A percentile compares a stretch with the other conserved stretches of the same genome.
phyloP scores from a whole-genome alignment of 2,113 vertebrate genomes.

The Cochlearius cochlearius region DNA sequence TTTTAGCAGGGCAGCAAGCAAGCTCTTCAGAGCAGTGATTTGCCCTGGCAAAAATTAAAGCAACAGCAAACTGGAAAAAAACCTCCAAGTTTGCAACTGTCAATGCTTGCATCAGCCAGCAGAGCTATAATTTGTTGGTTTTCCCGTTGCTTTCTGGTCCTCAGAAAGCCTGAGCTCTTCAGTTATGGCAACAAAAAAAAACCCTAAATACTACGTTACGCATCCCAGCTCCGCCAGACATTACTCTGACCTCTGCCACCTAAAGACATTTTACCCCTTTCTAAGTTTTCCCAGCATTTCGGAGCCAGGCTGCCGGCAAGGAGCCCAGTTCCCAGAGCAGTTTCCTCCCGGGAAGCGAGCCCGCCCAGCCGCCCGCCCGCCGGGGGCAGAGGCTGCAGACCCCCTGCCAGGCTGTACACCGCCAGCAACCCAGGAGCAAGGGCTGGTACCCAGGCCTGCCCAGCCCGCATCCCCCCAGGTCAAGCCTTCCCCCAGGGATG shows the following conservation, averaged over 20 bases:
- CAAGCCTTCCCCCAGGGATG: not conserved
- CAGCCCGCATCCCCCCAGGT: rapidly evolving
- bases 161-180: not conserved
- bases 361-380: rapidly evolving
- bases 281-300: not conserved
- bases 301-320: not conserved
- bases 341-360: not conserved
- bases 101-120: not conserved
- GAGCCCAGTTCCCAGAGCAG: not conserved
- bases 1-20: slow-evolving; percentile 1
- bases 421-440: not conserved
- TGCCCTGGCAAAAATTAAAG: not conserved
- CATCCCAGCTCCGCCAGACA: not conserved
- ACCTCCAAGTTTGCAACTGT: not conserved
- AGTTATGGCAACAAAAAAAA: not conserved
- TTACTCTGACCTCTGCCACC: not conserved
- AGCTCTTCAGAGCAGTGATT: slow-evolving; percentile 12
- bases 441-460: not conserved
- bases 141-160: not conserved
- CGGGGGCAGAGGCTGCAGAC: not conserved
- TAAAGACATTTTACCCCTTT: not conserved
- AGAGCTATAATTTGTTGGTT: slow-evolving; percentile 21
- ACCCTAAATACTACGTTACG: not conserved
- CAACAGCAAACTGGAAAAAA: not conserved
- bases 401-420: not conserved